phyloP scores from a whole-genome alignment of 2,113 vertebrate genomes.

The Rhynchomys soricoides region DNA sequence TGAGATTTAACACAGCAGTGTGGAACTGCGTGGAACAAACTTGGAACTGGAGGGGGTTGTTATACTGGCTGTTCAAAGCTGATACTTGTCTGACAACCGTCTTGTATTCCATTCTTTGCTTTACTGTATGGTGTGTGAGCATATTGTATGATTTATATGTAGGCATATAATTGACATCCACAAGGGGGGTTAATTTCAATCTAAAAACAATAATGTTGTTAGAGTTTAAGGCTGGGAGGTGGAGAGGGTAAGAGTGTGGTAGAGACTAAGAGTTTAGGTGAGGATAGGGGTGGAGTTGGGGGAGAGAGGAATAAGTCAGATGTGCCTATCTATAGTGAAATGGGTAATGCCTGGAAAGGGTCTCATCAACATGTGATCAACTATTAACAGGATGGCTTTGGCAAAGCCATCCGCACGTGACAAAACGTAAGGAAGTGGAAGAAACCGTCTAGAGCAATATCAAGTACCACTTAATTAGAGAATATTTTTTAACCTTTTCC shows the following conservation, averaged over 20 bases:
- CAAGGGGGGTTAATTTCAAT: slow-evolving; percentile 67
- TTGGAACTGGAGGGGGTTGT: slow-evolving; percentile 79
- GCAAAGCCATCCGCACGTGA: slow-evolving; percentile 92
- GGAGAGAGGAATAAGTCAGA: slow-evolving; percentile 74
- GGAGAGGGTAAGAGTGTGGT: slow-evolving; percentile 44
- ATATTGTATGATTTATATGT: slow-evolving; percentile 76
- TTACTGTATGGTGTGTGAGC: slow-evolving; percentile 76
- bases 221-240: slow-evolving; percentile 12
- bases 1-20: slow-evolving; percentile 84
- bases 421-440: slow-evolving; percentile 89
- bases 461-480: slow-evolving; percentile 91
- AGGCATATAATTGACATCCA: slow-evolving; percentile 79
- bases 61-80: slow-evolving; percentile 64
- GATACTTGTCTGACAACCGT: slow-evolving; percentile 70
- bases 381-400: slow-evolving; percentile 93
- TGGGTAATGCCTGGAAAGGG: slow-evolving; percentile 86
- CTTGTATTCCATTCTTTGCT: slow-evolving; percentile 67
- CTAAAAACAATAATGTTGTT: slow-evolving; percentile 65
- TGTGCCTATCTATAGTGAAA: slow-evolving; percentile 82
- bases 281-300: slow-evolving; percentile 63
- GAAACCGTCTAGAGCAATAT: slow-evolving; percentile 89
- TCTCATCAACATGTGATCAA: slow-evolving; percentile 93
- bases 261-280: slow-evolving; percentile 53
- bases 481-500: slow-evolving; percentile 85
- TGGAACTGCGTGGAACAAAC: slow-evolving; percentile 85